A percentile compares a stretch with the other conserved stretches of the same genome.
Conservation (phyloP, 2,797 vertebrate species). For the Molossus alvarezi region DNA sequence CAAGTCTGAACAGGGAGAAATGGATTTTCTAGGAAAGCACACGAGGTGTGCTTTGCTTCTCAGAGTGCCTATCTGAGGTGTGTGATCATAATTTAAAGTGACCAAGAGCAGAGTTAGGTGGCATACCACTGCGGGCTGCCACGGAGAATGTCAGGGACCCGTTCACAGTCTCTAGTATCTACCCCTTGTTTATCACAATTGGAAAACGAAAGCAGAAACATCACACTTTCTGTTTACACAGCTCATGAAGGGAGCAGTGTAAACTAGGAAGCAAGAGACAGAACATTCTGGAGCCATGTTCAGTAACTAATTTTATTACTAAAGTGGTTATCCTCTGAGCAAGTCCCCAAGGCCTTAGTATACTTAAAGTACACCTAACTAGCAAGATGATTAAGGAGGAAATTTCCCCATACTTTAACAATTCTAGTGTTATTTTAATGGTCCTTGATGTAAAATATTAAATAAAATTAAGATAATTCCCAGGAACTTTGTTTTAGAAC, state of each 20-base stretch:
- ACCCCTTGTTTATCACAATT: not conserved
- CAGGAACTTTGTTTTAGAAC: slow-evolving; percentile 40
- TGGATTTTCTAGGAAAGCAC: not conserved
- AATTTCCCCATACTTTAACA: not conserved
- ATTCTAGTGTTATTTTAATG: not conserved
- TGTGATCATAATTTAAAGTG: not conserved
- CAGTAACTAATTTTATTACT: not conserved
- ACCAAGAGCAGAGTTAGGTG: not conserved
- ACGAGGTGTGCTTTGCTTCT: not conserved
- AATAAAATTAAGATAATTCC: not conserved
- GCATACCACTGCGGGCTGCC: accelerated
- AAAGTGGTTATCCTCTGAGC: not conserved
- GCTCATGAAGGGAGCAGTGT: not conserved
- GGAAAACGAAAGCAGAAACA: not conserved
- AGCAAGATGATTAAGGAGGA: not conserved
- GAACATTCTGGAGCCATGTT: not conserved
- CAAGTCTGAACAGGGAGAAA: not conserved
- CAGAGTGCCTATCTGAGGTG: not conserved
- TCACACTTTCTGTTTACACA: not conserved
- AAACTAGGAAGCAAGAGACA: not conserved
- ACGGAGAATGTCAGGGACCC: not conserved
- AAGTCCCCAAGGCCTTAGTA: not conserved
- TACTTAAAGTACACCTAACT: not conserved
- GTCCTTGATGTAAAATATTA: not conserved
- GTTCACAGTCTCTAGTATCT: not conserved